These are phyloP conservation scores for Rhinopomastus cyanomelas DNA, from an alignment of 2,113 vertebrate species.

Conservation along the genomic window DNA sequence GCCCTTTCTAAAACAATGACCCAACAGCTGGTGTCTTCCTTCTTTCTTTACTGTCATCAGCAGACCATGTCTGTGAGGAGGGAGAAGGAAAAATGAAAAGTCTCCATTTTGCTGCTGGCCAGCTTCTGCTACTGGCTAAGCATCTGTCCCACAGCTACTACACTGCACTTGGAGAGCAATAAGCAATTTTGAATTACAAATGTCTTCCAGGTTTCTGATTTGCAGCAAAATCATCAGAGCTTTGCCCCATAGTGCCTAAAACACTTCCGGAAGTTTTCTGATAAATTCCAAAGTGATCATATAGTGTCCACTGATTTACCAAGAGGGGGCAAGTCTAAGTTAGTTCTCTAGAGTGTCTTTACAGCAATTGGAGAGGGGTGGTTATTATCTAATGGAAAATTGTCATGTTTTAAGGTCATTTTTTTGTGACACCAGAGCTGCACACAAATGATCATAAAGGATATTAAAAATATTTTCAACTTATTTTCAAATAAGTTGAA, in stretches of 20 bases:
- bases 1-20: conserved; percentile 9
- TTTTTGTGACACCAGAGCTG: not conserved
- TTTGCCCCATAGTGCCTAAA: not conserved
- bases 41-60: not conserved
- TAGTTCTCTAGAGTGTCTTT: not conserved
- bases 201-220: not conserved
- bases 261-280: not conserved
- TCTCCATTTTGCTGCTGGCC: not conserved
- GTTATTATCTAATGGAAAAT: not conserved
- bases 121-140: not conserved
- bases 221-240: not conserved
- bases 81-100: not conserved
- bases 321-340: not conserved
- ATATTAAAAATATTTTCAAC: not conserved
- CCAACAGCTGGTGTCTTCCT: conserved; percentile 14
- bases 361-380: not conserved
- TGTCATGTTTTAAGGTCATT: not conserved
- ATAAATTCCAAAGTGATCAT: not conserved
- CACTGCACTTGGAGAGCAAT: not conserved
- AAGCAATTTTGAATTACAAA: not conserved
- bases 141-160: not conserved
- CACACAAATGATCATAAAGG: not conserved
- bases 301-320: not conserved
- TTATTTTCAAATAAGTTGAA: not conserved
- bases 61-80: not conserved